Conservation (phyloP, 2,888 invertebrate genomes). For the Rhaphigaster nebulosa region DNA sequence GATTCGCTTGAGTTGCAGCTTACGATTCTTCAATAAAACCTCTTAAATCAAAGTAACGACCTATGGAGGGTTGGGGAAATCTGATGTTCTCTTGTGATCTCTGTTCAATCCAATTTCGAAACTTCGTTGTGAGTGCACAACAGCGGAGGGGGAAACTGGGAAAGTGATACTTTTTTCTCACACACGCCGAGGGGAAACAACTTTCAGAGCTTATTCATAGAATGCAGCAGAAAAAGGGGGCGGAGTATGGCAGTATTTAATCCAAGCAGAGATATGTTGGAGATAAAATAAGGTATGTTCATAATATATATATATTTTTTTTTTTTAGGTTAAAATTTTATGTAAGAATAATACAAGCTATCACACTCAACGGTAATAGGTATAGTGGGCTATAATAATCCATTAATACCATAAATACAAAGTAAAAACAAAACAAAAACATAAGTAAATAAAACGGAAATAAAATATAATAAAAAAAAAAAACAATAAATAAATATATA, state of each 20-base stretch:
- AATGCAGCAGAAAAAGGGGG: neutral
- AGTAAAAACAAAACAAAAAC: too few relatives aligned
- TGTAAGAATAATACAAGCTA: too few relatives aligned
- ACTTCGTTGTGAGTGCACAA: neutral
- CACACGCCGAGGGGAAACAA: neutral
- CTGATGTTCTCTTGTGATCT: neutral
- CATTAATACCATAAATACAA: too few relatives aligned
- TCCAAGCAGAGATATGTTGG: neutral
- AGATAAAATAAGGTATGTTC: neutral
- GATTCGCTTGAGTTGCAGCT: neutral
- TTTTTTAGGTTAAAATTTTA: too few relatives aligned
- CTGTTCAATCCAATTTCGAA: slow-evolving; percentile 21
- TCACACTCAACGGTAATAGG: too few relatives aligned
- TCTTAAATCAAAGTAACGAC: slow-evolving; percentile 11
- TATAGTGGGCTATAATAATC: too few relatives aligned
- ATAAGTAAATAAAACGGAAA: too few relatives aligned
- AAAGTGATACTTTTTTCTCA: neutral
- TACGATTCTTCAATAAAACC: neutral
- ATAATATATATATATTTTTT: too few relatives aligned
- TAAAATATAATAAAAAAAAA: too few relatives aligned
- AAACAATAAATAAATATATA: too few relatives aligned
- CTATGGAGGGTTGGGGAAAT: neutral
- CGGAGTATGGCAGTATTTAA: neutral
- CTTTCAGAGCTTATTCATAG: neutral
- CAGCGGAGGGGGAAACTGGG: neutral